These are phyloP conservation scores for Lemur catta DNA, from an alignment of 2,797 vertebrate species.

Conservation along the genomic window DNA sequence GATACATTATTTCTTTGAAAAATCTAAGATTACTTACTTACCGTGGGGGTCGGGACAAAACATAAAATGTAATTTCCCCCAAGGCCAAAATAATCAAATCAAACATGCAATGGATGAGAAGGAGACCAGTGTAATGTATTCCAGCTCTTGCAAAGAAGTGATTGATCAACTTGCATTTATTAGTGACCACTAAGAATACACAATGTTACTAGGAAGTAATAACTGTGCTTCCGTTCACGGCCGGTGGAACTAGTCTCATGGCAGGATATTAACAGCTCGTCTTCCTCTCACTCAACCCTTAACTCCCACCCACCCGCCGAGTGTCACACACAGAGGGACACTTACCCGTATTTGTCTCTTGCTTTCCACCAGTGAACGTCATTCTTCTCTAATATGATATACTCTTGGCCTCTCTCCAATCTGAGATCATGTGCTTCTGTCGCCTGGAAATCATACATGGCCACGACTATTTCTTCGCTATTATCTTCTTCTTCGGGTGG, in stretches of 20 bases:
- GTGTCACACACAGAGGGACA: neutral
- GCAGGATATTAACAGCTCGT: neutral
- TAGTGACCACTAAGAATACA: neutral
- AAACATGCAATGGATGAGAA: neutral
- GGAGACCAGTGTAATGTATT: neutral
- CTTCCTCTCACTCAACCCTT: neutral
- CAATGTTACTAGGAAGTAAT: neutral
- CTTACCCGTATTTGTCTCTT: slow-evolving; percentile 89
- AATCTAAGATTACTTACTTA: neutral
- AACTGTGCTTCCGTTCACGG: neutral
- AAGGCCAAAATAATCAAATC: neutral
- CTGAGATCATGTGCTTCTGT: slow-evolving; percentile 91
- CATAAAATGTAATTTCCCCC: neutral
- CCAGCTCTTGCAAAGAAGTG: neutral
- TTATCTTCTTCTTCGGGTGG: slow-evolving; percentile 79
- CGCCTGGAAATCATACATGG: slow-evolving; percentile 92
- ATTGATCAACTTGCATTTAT: neutral
- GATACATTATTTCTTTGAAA: neutral
- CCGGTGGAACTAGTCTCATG: neutral
- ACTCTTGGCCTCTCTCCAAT: slow-evolving; percentile 90
- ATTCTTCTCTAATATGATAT: slow-evolving; percentile 89
- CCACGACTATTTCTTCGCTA: slow-evolving; percentile 87
- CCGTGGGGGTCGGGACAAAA: neutral
- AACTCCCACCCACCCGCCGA: neutral
- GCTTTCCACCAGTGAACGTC: slow-evolving; percentile 94